Percentiles rank a stretch among this genome's conserved stretches.
phyloP scores from a whole-genome alignment of 2,113 vertebrate species.

The Scytalopus superciliaris region DNA sequence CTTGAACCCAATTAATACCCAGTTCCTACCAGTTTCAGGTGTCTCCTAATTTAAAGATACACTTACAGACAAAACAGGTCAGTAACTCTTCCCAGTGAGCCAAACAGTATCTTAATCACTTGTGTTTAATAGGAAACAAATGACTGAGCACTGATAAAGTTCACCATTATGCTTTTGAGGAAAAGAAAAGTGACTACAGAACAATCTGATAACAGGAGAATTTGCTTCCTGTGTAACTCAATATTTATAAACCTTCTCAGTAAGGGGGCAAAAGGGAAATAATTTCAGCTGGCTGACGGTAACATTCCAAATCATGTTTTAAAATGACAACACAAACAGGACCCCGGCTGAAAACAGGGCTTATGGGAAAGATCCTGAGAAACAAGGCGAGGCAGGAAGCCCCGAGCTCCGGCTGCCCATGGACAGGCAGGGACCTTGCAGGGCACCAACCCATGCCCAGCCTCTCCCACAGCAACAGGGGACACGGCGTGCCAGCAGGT shows the following conservation, averaged over 20 bases:
- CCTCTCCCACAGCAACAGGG: background rate
- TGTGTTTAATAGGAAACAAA: slow-evolving; percentile 52
- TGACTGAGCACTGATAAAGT: slow-evolving; percentile 55
- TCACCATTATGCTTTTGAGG: slow-evolving; percentile 62
- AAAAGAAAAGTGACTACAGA: slow-evolving; percentile 61
- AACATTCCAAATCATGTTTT: background rate
- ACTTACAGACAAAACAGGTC: slow-evolving; percentile 39
- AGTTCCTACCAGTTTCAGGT: slow-evolving; percentile 44
- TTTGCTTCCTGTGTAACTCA: slow-evolving; percentile 48
- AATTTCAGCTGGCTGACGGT: background rate
- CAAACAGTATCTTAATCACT: slow-evolving; percentile 33
- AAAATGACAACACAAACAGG: slow-evolving; percentile 2
- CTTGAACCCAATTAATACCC: slow-evolving; percentile 32
- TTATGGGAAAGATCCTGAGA: background rate
- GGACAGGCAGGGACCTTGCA: rapidly evolving
- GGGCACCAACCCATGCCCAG: background rate
- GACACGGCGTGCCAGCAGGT: background rate
- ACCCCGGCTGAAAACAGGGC: background rate
- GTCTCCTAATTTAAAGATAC: slow-evolving; percentile 34
- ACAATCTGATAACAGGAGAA: slow-evolving; percentile 58
- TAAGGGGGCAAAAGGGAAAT: slow-evolving; percentile 2
- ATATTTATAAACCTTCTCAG: slow-evolving; percentile 44
- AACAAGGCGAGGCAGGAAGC: background rate
- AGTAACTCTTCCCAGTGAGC: slow-evolving; percentile 16
- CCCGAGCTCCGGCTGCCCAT: rapidly evolving